Conservation (phyloP, 2,797 vertebrate genomes). For the Pseudotriccus pelzelni region DNA sequence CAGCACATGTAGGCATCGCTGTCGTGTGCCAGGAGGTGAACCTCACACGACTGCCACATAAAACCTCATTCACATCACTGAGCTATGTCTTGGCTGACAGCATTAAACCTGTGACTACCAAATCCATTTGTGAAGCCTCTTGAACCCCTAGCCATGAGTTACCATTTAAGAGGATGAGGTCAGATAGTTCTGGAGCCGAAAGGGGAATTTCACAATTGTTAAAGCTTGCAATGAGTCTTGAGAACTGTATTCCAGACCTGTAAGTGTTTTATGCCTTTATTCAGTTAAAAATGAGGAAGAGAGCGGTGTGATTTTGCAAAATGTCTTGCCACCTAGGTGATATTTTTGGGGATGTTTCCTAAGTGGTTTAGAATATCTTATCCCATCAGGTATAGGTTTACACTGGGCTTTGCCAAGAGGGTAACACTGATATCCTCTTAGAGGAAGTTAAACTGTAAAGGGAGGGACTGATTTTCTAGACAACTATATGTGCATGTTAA, state of each 20-base stretch:
- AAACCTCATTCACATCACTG: not conserved
- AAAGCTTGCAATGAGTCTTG: not conserved
- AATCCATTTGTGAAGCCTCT: not conserved
- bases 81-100: not conserved
- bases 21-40: not conserved
- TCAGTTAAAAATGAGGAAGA: not conserved
- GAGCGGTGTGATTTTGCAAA: not conserved
- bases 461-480: not conserved
- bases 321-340: not conserved
- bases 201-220: not conserved
- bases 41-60: rapidly evolving
- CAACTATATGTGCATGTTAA: not conserved
- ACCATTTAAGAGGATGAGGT: not conserved
- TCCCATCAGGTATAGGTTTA: rapidly evolving
- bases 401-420: not conserved
- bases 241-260: not conserved
- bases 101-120: not conserved
- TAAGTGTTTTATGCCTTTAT: not conserved
- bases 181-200: not conserved
- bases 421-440: not conserved
- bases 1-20: rapidly evolving
- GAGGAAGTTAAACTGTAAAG: not conserved
- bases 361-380: not conserved
- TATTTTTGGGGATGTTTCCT: not conserved
- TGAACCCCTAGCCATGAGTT: not conserved